phyloP scores from a whole-genome alignment of 2,113 vertebrate species.

The Spermophilus dauricus region DNA sequence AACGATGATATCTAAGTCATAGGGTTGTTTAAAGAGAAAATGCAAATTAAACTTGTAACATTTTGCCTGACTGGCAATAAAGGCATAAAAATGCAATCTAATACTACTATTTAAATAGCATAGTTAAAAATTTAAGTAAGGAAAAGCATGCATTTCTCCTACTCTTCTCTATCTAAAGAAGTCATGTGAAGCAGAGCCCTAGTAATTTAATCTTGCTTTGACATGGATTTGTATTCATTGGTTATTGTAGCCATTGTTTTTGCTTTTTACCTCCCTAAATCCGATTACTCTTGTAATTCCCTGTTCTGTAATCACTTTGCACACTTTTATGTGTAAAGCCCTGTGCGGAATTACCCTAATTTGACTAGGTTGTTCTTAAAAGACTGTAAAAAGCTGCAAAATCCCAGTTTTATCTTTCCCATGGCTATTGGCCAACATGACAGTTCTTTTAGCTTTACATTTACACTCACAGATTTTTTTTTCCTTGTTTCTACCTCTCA shows the following conservation, averaged over 20 bases:
- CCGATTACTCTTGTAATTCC: constrained; percentile 67
- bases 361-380: constrained; percentile 80
- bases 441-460: constrained; percentile 72
- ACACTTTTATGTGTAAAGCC: constrained; percentile 61
- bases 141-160: background rate
- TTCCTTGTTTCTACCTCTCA: constrained; percentile 76
- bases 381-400: constrained; percentile 75
- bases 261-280: constrained; percentile 63
- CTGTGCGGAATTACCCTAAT: constrained; percentile 75
- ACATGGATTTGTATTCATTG: background rate
- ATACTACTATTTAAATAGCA: background rate
- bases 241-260: constrained; percentile 32
- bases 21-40: background rate
- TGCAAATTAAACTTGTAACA: background rate
- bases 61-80: background rate
- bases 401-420: constrained; percentile 80
- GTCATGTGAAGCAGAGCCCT: background rate
- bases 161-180: background rate
- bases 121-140: background rate
- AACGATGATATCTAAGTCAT: background rate
- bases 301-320: constrained; percentile 74
- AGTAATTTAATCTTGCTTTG: background rate
- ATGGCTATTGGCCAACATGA: constrained; percentile 76
- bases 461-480: constrained; percentile 73
- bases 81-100: background rate